phyloP scores from a whole-genome alignment of 2,113 vertebrate genomes.

The Capra hircus region DNA sequence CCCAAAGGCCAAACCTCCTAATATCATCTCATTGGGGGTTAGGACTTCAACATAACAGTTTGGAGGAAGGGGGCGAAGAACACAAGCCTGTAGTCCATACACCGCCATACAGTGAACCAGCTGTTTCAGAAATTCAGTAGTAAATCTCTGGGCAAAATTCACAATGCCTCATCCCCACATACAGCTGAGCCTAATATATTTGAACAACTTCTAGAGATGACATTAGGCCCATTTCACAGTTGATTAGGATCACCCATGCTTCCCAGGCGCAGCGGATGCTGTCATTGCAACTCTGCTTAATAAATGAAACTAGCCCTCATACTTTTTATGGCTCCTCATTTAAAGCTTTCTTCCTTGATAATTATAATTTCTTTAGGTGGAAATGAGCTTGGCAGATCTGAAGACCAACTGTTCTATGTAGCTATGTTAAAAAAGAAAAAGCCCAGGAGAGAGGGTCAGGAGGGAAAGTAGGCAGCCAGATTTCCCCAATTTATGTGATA shows the following conservation, averaged over 20 bases:
- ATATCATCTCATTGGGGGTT: neutral
- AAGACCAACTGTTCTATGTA: neutral
- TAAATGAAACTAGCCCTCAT: neutral
- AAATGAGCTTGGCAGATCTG: neutral
- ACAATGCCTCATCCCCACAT: neutral
- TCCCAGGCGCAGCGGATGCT: neutral
- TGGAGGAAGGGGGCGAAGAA: neutral
- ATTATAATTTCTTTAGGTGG: neutral
- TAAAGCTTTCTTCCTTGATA: neutral
- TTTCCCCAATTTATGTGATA: slow-evolving; percentile 48
- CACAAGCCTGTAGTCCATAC: neutral
- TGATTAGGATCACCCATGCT: neutral
- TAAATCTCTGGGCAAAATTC: neutral
- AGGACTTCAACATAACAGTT: neutral
- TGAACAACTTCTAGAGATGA: neutral
- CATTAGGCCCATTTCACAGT: neutral
- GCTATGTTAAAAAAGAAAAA: neutral
- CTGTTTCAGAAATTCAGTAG: neutral
- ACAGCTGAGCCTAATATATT: neutral
- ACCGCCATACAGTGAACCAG: neutral
- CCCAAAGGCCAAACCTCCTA: neutral
- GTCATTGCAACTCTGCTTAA: neutral
- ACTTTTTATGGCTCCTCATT: neutral
- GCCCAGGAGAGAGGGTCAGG: slow-evolving; percentile 6
- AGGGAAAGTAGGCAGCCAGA: neutral